Evolutionary conservation across 2,888 invertebrate species (phyloP), one percentile per base, ranked within the genome.

Genomic region (Drosophila pullipes): DNA sequence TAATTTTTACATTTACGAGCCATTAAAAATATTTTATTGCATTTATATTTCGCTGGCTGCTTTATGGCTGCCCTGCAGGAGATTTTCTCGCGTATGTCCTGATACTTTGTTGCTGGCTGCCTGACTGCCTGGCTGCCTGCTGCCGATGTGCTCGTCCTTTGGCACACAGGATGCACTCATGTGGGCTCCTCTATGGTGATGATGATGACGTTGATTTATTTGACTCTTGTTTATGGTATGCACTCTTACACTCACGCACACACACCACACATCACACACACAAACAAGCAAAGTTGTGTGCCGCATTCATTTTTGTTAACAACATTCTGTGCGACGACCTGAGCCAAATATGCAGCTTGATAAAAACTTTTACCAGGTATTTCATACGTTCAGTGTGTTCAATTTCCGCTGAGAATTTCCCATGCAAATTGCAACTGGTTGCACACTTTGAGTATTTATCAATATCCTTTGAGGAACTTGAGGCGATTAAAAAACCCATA

Each of bases 1-100:
- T 83, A 83, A 83, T 85, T 83, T 85, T 83, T 78, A 81, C 83
- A 85, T 83, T 83, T 83, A 83, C 86, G 86, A 85, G 81, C 83
- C 83, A 83, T 83, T 83, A 83, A 83, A 83, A 85, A 85, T 83
- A 83, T 85, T 83, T 83, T 85, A 83, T 83, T 85, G 83, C 83
- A 85, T 85, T 83, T 83, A 78, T 83, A 83, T 85, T 85, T 83
- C 74, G 77, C 69, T 83, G 86, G 83, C 81, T 83, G 83, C 83
- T 85, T 83, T 83, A 85, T 83, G 75, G 64, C 74, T 70, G 55
- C 66, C 55, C 64, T 70, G 70, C 68, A 78, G 74, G 78, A 78
- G 74, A 78, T 78, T 70, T 68, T 78, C 68, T 63, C 69, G 69
- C 66, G 76, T 76, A 67, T 76, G 76, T 76, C 59, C 64, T 73